These are phyloP conservation scores for Drosophila biarmipes DNA, from an alignment of 1,140 invertebrate species.

Conservation along the genomic window DNA sequence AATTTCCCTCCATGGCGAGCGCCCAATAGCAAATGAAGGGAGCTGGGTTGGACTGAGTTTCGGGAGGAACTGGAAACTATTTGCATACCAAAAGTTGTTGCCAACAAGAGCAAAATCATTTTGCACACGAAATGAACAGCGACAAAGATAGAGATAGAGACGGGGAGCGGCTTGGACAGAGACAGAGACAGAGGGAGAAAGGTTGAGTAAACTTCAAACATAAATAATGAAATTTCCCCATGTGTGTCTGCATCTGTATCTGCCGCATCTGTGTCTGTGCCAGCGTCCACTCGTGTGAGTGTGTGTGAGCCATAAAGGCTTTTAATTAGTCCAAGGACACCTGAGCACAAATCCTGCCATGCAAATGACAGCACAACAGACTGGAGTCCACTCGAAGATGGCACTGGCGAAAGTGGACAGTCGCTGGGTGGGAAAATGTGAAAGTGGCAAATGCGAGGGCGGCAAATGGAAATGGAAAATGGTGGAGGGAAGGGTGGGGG, in stretches of 20 bases:
- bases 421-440: constrained; percentile 4
- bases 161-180: background rate
- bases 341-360: constrained; percentile 47
- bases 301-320: constrained; percentile 46
- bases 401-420: constrained; percentile 27
- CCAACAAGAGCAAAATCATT: constrained; percentile 63
- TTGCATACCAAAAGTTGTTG: constrained; percentile 72
- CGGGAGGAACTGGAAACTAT: constrained; percentile 45
- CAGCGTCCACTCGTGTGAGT: constrained; percentile 6
- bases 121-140: constrained; percentile 72
- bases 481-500: no score
- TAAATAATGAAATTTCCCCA: constrained; percentile 68
- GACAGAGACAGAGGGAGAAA: background rate
- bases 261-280: background rate
- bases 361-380: constrained; percentile 46
- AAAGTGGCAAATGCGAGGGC: constrained; percentile 6
- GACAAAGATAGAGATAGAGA: constrained; percentile 16
- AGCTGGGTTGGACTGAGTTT: background rate
- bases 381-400: constrained; percentile 36
- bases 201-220: constrained; percentile 58
- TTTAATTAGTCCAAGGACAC: constrained; percentile 80
- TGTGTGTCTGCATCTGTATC: constrained; percentile 23
- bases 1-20: constrained; percentile 57
- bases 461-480: constrained; percentile 1
- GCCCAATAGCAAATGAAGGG: background rate